Evolutionary conservation across 2,888 invertebrate species (phyloP), one percentile per base, ranked within the genome.

Genomic region (Amiota communis): DNA sequence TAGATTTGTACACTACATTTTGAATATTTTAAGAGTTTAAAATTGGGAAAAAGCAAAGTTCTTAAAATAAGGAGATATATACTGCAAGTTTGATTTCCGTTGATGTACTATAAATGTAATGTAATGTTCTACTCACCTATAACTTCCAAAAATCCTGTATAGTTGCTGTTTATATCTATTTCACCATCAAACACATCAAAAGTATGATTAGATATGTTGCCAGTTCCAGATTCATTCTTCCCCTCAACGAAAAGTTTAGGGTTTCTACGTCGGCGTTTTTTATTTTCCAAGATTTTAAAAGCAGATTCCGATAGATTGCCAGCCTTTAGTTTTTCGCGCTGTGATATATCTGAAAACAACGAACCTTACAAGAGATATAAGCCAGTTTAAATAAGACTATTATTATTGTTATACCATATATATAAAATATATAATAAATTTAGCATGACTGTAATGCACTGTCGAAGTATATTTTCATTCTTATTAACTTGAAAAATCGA

Each of bases 81-180:
- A 9, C 0, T 8, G 59, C 17, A 15, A 20, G 20, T 53, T 15
- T 15, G 0, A 59, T 20, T 59, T 59, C 11, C 6, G 59, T 59
- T n/a, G 3, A 20, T 20, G 1, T 17, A 59, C n/a, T n/a, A n/a
- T n/a, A n/a, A n/a, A n/a, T n/a, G n/a, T n/a, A 6, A 59, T n/a
- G 11, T 17, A 59, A 59, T 59, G 4, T 20, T 8, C 20, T 10
- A 91, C 92, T 90, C 89, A 95, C 96, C 94, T 81, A 95, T 93
- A 12, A 96, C 91, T 91, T 97, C 96, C 51, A 97, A 91, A 86
- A 95, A 97, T 20, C 95, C 94, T 0, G 96, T 96, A 81, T 97
- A 97, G 87, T 95, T 96, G 12, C 95, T 93, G 70, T 92, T 92
- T 13, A 93, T 91, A 84, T 96, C 95, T 67, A 97, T 91, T 71